Evolutionary conservation across 2,113 vertebrate genomes (phyloP), one percentile per base, ranked within the genome.

Genomic region (Platysternon megacephalum): DNA sequence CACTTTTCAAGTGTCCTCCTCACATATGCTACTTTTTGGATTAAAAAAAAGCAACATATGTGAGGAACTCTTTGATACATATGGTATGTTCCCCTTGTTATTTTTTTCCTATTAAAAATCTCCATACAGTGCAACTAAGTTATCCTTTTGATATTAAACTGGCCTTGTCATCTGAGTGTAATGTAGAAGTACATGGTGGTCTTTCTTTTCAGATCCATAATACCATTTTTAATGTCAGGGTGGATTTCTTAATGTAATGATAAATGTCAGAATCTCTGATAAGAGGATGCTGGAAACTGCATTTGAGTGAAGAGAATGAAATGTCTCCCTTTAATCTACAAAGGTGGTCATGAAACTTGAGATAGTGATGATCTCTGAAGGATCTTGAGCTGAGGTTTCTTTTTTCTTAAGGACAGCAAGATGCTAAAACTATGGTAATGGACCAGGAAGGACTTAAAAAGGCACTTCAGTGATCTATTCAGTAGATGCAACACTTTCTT

Each of bases 41-140:
- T 93, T n/a, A n/a, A 83, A 89, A 95, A 96, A 93, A 42, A 21
- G 29, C 76, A 95, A 52, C 93, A 97, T 95, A 97, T 97, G 91
- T 86, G 91, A 85, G 94, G 91, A 97, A 87, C 44, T 79, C 92
- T 97, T 97, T 95, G 93, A 97, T 97, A 87, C 94, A 94, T 95
- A 89, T 89, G 93, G 92, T 94, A 65, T 86, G 93, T 39, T 92
- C 88, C 84, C 81, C 94, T 93, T 97, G 88, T 94, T 95, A 93
- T 90, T 95, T 97, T 72, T 87, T 97, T 96, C 65, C 93, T 92
- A 96, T 91, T 96, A 94, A 95, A 95, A 97, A 88, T 76, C 82
- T 89, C 93, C 68, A 76, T 79, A 88, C 82, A 86, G 53, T 46
- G 84, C 46, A 87, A 61, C 35, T 92, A 96, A 96, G 84, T 93